phyloP scores from a whole-genome alignment of 2,113 vertebrate genomes.

The Brachypodius melanocephalos region DNA sequence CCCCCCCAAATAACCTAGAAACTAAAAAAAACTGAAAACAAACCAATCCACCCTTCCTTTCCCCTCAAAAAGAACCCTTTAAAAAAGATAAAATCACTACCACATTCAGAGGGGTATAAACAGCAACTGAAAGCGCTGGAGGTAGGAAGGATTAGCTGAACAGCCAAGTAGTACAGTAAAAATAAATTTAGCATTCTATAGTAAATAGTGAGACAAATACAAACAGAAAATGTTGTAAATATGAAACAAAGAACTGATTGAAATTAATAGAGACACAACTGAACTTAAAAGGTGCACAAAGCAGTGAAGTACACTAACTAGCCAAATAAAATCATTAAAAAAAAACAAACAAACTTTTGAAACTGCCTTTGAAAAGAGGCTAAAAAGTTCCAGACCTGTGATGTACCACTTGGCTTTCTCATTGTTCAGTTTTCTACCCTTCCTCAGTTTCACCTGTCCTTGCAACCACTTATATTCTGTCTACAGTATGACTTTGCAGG shows the following conservation, averaged over 20 bases:
- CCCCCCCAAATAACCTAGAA: not conserved
- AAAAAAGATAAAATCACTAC: not conserved
- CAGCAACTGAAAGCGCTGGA: not conserved
- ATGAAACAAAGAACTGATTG: not conserved
- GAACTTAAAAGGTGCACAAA: not conserved
- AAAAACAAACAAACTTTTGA: not conserved
- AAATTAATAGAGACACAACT: not conserved
- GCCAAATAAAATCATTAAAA: not conserved
- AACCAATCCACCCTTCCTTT: rapidly evolving
- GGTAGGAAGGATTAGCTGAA: not conserved
- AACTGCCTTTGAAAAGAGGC: not conserved
- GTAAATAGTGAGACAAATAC: not conserved
- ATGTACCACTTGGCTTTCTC: not conserved
- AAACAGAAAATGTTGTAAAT: not conserved
- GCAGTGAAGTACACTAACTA: not conserved
- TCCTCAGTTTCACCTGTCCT: not conserved
- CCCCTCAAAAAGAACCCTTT: rapidly evolving
- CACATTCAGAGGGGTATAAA: not conserved
- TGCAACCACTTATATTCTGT: not conserved
- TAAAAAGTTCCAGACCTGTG: not conserved
- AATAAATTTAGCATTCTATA: not conserved
- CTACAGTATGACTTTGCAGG: not conserved
- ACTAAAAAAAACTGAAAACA: not conserved
- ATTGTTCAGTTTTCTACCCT: not conserved
- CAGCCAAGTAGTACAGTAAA: not conserved